Evolutionary conservation across 2,113 vertebrate species (phyloP).

Genomic region (Numida meleagris): DNA sequence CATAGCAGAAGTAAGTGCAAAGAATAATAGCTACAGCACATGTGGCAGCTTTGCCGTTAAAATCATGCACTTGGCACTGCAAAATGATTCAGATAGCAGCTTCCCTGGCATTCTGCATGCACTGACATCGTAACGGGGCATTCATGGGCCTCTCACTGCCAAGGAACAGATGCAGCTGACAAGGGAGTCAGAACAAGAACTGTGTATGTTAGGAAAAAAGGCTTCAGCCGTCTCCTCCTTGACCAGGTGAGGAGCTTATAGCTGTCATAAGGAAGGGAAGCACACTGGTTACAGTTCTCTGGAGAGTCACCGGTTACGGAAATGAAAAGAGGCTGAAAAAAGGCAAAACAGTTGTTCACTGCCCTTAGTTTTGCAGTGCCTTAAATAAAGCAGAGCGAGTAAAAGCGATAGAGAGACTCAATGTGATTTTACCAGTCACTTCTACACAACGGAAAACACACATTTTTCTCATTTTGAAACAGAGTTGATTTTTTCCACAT

Average conservation of each 20-base stretch:
- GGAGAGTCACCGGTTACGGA: not conserved
- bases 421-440: not conserved
- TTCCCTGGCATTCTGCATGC: not conserved
- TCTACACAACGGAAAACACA: not conserved
- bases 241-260: not conserved
- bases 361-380: not conserved
- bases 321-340: fast-evolving
- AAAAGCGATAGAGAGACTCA: not conserved
- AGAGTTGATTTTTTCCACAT: not conserved
- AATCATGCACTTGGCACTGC: not conserved
- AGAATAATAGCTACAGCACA: not conserved
- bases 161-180: not conserved
- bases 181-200: not conserved
- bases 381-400: not conserved
- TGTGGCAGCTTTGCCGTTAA: not conserved
- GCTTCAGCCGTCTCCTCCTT: not conserved
- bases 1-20: not conserved
- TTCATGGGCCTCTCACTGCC: not conserved
- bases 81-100: not conserved
- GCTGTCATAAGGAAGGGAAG: not conserved
- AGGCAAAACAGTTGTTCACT: not conserved
- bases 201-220: not conserved
- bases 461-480: not conserved
- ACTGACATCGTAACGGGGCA: not conserved
- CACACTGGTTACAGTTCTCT: not conserved